Evolutionary conservation across 2,113 vertebrate genomes (phyloP).

Genomic region (Mobula birostris): DNA sequence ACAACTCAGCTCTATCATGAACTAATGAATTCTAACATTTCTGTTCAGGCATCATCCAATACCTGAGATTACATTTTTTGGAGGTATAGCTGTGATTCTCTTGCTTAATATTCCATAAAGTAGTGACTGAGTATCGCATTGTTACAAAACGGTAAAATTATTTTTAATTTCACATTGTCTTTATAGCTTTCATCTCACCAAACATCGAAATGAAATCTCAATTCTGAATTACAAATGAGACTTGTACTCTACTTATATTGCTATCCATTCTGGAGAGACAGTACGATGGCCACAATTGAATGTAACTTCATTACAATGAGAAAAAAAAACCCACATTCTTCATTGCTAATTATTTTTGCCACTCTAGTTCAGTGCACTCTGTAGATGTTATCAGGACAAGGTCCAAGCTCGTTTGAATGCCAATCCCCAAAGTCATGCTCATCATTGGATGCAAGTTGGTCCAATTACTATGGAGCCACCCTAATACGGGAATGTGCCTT

Average conservation of each 20-base stretch:
- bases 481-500: background rate
- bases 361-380: background rate
- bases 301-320: background rate
- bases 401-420: background rate
- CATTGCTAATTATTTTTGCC: background rate
- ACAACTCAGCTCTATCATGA: background rate
- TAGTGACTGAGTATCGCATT: background rate
- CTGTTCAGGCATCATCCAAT: background rate
- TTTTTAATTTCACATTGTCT: background rate
- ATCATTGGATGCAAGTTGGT: background rate
- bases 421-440: background rate
- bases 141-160: background rate
- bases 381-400: background rate
- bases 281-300: background rate
- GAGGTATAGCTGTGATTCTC: background rate
- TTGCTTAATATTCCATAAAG: background rate
- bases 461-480: background rate
- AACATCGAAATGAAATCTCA: background rate
- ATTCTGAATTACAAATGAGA: background rate
- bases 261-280: background rate
- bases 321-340: background rate
- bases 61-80: background rate
- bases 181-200: background rate
- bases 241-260: background rate
- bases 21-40: slow-evolving; percentile 1